Base-by-base conservation (phyloP, 2,888 invertebrate genomes). In the Leucophenga maculata region DNA sequence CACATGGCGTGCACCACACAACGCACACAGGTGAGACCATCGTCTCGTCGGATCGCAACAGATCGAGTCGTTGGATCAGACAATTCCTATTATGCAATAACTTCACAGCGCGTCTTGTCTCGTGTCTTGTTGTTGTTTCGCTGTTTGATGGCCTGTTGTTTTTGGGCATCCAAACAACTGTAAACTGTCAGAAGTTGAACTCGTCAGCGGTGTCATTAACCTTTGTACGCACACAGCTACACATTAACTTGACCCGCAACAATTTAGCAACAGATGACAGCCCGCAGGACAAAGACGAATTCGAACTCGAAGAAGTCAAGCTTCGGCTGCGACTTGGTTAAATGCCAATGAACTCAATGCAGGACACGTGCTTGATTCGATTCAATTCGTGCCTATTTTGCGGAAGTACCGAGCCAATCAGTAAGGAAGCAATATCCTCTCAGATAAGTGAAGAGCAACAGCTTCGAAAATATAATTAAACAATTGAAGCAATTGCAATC, bases 141-240 rank as follows among this genome's bases (percentile, higher is more conserved):
- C 13, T 50, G 50, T 16, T 50, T 50, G n/a, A 14, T 16, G 50
- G 6, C n/a, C 8, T 46, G 48, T 18, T 64, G 54, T 44, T n/a
- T 66, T 55, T 16, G 20, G 57, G 31, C 67, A 84, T 84, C 75
- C 83, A 82, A 75, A 78, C 84, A 80, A 83, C 80, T 80, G 84
- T 80, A 82, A 80, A 70, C 80, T 78, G 77, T 20, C 64, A 64
- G 46, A 18, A 44, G 20, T 48, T 31, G 50, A 65, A 65, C 65
- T 55, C 39, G 55, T 44, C 54, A 55, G 48, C 65, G 72, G 84
- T 82, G 80, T 80, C 80, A 84, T 80, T 83, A 82, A 84, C 80
- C 80, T 80, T 77, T 75, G 60, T 74, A 39, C 78, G 72, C 73
- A 83, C 79, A 78, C 77, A 78, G 81, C 82, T 74, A 78, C 75